Evolutionary conservation across 2,888 invertebrate species (phyloP), one percentile per base, ranked within the genome.

Genomic region (Calliscelio sp.): DNA sequence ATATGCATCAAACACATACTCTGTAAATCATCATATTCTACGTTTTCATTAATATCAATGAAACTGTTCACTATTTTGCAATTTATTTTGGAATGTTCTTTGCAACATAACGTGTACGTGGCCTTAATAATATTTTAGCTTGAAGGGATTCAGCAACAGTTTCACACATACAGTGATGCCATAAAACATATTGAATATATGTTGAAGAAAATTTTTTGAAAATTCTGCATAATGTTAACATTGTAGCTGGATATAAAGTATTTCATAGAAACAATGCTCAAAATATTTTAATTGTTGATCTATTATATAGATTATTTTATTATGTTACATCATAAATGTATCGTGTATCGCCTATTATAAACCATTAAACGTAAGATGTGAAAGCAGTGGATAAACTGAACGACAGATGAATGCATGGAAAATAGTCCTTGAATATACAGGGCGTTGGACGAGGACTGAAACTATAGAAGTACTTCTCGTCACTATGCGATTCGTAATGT

Each of bases 371-470:
- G 25, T 25, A 44, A 71, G 65, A 81, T 78, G 78, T 70, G 78
- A 81, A 78, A 81, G 70, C 61, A n/a, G 22, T 51, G 38, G 20
- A 61, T 70, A 53, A 61, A 44, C 16, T 41, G 46, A 81, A 25
- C 53, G 57, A 59, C 35, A 51, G 65, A 74, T 57, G 71, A 81
- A 82, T 73, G 75, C 35, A 51, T 38, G 46, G 55, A 66, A 80
- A 81, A 70, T 63, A 81, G 81, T 84, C 86, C 86, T 86, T 86
- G 86, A 80, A 73, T 74, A 59, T 53, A 28, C 73, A 55, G 84
- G 86, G 81, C 84, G 84, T 86, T 84, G 84, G 77, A 82, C 84
- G 73, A 74, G 32, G 81, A 61, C 75, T 81, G 75, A 73, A 66
- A 81, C 75, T 80, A 70, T 82, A 82, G 77, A 86, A 73, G 57